phyloP scores from a whole-genome alignment of 2,888 invertebrate species.

The Cephus pygmeus region DNA sequence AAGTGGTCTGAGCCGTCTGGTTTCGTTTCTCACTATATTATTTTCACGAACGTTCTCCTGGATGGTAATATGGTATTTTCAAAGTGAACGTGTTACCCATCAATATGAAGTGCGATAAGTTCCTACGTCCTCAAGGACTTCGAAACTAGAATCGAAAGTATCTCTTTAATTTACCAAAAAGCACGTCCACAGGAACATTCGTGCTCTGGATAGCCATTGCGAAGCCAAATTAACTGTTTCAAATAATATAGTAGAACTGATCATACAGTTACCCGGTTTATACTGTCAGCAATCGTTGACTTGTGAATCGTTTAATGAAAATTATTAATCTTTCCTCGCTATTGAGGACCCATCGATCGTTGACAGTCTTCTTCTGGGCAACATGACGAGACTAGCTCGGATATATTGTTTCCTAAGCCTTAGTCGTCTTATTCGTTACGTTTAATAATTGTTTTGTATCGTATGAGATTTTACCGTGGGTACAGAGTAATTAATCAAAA shows the following conservation, averaged over 20 bases:
- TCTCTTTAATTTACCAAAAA: not conserved
- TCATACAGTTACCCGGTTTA: not conserved
- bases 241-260: not conserved
- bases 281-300: not conserved
- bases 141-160: not conserved
- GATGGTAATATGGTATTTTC: not conserved
- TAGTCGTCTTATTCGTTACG: constrained; percentile 38
- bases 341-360: not conserved
- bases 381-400: not conserved
- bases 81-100: not conserved
- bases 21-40: not conserved
- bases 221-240: not conserved
- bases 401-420: constrained; percentile 37
- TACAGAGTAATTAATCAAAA: not conserved
- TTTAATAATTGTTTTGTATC: constrained; percentile 33
- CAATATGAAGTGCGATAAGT: not conserved
- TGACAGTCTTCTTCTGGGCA: not conserved
- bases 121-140: not conserved
- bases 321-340: not conserved
- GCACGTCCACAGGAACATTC: not conserved
- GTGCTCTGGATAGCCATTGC: not conserved
- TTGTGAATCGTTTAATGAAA: not conserved
- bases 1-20: not conserved
- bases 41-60: not conserved
- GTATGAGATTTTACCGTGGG: not conserved